phyloP scores from a whole-genome alignment of 2,888 invertebrate species.

The Drosophila atripex region DNA sequence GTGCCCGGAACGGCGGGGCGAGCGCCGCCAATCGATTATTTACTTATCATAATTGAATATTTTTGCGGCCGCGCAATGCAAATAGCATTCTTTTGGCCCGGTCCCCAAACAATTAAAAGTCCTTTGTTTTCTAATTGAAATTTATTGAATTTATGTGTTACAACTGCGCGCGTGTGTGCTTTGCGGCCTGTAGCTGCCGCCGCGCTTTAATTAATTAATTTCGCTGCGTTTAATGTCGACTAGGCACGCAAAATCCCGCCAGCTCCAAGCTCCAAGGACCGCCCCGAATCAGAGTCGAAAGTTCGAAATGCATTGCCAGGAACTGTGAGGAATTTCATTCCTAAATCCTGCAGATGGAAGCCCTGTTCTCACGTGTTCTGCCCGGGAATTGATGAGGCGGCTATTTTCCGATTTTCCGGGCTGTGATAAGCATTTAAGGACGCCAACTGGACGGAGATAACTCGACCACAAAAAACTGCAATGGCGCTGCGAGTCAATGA shows the following conservation, averaged over 20 bases:
- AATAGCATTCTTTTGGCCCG: slow-evolving; percentile 36
- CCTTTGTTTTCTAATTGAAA: slow-evolving; percentile 52
- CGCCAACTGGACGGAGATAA: slow-evolving; percentile 65
- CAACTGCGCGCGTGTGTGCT: slow-evolving; percentile 4
- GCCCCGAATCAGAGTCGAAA: slow-evolving; percentile 27
- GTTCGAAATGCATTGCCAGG: background rate
- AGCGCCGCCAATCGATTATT: slow-evolving; percentile 31
- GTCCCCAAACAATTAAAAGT: slow-evolving; percentile 39
- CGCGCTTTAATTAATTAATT: slow-evolving; percentile 75
- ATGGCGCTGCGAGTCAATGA: slow-evolving; percentile 58
- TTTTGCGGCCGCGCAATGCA: slow-evolving; percentile 28
- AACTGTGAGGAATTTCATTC: slow-evolving; percentile 2
- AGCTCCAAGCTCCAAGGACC: slow-evolving; percentile 4
- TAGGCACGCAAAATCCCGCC: slow-evolving; percentile 55
- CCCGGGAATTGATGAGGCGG: slow-evolving; percentile 64
- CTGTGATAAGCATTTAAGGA: slow-evolving; percentile 66
- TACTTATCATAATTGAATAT: slow-evolving; percentile 53
- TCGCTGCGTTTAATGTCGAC: slow-evolving; percentile 65
- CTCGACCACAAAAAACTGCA: slow-evolving; percentile 22
- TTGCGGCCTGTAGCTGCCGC: slow-evolving; percentile 47
- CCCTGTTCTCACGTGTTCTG: background rate
- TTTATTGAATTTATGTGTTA: slow-evolving; percentile 42
- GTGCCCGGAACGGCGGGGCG: slow-evolving; percentile 5
- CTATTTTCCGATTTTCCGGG: slow-evolving; percentile 2
- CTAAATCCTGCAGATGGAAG: background rate